phyloP scores from a whole-genome alignment of 2,113 vertebrate species.

The Rhinopomastus cyanomelas region DNA sequence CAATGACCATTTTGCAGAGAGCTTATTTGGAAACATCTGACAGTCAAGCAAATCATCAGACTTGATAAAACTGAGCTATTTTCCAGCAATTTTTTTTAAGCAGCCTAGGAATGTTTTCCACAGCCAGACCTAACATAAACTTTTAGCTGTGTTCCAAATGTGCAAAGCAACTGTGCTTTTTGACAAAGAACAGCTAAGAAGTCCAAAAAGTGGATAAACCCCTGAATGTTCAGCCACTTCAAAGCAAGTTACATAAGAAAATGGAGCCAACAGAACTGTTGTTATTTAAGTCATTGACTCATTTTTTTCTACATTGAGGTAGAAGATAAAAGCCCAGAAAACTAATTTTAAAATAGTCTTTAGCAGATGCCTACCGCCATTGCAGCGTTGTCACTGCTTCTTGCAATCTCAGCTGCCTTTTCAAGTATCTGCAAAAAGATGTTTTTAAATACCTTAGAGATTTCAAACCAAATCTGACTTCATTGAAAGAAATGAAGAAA shows the following conservation, averaged over 20 bases:
- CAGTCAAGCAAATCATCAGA: not conserved
- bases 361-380: constrained; percentile 81
- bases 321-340: not conserved
- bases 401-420: constrained; percentile 93
- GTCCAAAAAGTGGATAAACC: not conserved
- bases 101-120: not conserved
- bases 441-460: not conserved
- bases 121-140: not conserved
- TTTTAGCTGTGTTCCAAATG: not conserved
- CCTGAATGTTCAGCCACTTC: not conserved
- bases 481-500: not conserved
- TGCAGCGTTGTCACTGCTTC: constrained; percentile 81
- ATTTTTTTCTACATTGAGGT: not conserved
- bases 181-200: not conserved
- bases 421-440: constrained; percentile 89
- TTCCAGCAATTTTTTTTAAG: not conserved
- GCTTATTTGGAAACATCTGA: not conserved
- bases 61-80: not conserved
- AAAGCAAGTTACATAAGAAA: not conserved
- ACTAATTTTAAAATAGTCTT: not conserved
- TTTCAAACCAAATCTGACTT: not conserved
- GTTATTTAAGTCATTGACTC: not conserved
- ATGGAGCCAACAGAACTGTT: not conserved
- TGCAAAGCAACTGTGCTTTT: not conserved
- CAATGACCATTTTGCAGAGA: not conserved